Conservation (phyloP, 2,113 vertebrate species). For the Poecile atricapillus region DNA sequence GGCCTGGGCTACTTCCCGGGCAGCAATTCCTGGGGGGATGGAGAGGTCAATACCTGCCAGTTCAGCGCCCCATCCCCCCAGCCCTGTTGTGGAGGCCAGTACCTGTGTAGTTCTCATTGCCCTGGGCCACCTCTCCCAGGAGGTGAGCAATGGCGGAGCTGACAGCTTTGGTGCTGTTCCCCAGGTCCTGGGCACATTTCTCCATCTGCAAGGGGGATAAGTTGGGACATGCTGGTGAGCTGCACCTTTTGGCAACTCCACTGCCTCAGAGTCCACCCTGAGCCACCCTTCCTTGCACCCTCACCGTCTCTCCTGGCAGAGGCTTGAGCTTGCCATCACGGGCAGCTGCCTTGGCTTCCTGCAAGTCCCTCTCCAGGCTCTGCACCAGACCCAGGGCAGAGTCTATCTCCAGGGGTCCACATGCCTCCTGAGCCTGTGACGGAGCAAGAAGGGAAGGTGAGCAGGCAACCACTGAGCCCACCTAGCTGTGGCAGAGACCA, state of each 20-base stretch:
- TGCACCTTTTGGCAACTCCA: background rate
- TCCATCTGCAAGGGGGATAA: constrained; percentile 76
- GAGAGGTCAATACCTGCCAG: background rate
- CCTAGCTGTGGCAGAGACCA: background rate
- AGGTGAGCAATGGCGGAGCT: constrained; percentile 92
- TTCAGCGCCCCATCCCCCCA: background rate
- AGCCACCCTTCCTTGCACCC: background rate
- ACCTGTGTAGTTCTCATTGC: constrained; percentile 98
- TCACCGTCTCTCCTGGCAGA: constrained; percentile 91
- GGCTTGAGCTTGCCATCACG: constrained; percentile 88
- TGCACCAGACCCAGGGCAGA: constrained; percentile 88
- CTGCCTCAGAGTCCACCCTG: rapidly evolving
- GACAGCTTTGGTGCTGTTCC: constrained; percentile 92
- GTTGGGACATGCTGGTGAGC: background rate
- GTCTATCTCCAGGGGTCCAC: constrained; percentile 94
- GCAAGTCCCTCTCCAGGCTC: constrained; percentile 89
- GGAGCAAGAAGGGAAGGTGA: background rate
- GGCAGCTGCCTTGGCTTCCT: constrained; percentile 89
- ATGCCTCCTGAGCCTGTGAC: constrained; percentile 90
- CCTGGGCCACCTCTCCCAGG: constrained; percentile 92
- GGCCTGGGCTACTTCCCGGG: constrained; percentile 92
- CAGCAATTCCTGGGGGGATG: constrained; percentile 82
- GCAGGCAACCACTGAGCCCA: rapidly evolving
- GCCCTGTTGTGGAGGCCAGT: rapidly evolving
- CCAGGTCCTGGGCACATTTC: constrained; percentile 93